phyloP scores from a whole-genome alignment of 2,113 vertebrate species.

The Bothrops jararaca region DNA sequence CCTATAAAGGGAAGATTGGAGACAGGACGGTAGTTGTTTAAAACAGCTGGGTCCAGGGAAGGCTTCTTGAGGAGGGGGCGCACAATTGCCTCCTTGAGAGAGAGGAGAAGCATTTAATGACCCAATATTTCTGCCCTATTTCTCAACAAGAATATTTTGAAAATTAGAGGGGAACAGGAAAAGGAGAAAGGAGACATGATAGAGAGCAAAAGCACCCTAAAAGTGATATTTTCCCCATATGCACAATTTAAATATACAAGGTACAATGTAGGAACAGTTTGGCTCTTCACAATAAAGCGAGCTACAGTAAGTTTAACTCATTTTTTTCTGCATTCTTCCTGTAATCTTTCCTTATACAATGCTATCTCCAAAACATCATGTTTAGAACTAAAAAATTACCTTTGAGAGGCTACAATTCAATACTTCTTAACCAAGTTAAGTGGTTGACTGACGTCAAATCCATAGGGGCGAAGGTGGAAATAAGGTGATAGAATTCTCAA shows the following conservation, averaged over 20 bases:
- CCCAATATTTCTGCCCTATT: background rate
- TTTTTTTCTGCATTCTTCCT: background rate
- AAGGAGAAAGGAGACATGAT: background rate
- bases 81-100: too few relatives aligned
- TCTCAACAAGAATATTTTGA: background rate
- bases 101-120: background rate
- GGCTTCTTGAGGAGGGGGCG: too few relatives aligned
- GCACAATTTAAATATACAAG: background rate
- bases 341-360: background rate
- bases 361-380: background rate
- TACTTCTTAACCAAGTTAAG: too few relatives aligned
- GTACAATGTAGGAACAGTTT: background rate
- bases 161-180: background rate
- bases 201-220: background rate
- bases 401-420: too few relatives aligned
- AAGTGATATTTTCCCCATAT: background rate
- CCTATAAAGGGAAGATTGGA: too few relatives aligned
- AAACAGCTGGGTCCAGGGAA: too few relatives aligned
- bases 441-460: background rate
- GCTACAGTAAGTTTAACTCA: background rate
- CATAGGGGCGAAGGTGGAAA: background rate
- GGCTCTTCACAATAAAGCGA: background rate
- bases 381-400: background rate
- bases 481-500: background rate
- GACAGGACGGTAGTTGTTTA: too few relatives aligned